These are phyloP conservation scores for Silvanus unidentatus DNA, from an alignment of 2,888 invertebrate genomes.

Conservation along the genomic window DNA sequence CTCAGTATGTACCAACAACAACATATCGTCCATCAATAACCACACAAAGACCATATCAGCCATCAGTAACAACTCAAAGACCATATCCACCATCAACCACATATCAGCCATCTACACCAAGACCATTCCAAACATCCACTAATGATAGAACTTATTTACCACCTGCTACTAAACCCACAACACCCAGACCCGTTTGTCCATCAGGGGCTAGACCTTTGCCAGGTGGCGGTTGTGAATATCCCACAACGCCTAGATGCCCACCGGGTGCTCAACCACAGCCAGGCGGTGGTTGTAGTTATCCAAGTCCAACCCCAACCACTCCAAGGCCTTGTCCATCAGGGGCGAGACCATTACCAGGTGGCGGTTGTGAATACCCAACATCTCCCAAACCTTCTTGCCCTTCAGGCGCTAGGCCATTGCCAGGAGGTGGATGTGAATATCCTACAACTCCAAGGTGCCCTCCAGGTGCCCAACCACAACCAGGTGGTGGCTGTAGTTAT, in stretches of 20 bases:
- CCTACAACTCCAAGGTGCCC: constrained; percentile 29
- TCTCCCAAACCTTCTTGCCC: constrained; percentile 2
- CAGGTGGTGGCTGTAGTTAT: constrained; percentile 32
- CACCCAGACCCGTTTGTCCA: constrained; percentile 20
- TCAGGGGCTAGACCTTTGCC: constrained; percentile 23
- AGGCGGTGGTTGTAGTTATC: constrained; percentile 17
- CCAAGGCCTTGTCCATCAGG: constrained; percentile 10
- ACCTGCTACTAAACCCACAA: constrained; percentile 5
- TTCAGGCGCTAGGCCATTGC: constrained; percentile 10
- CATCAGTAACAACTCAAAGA: constrained; percentile 16
- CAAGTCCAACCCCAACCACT: too few relatives aligned
- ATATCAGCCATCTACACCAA: constrained; percentile 19
- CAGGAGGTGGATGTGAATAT: constrained; percentile 35
- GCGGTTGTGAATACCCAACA: constrained; percentile 16
- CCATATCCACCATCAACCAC: constrained; percentile 22
- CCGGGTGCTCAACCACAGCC: constrained; percentile 11
- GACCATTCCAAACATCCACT: constrained; percentile 18
- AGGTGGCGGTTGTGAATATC: constrained; percentile 20
- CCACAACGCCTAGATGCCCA: constrained; percentile 15
- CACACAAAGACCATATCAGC: constrained; percentile 21
- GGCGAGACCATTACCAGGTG: constrained; percentile 14
- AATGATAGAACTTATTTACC: constrained; percentile 4
- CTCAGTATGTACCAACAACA: constrained; percentile 27
- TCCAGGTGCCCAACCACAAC: constrained; percentile 11
- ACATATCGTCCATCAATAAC: constrained; percentile 5